Evolutionary conservation across 2,888 invertebrate genomes (phyloP).

Genomic region (Temnothorax ravouxi): DNA sequence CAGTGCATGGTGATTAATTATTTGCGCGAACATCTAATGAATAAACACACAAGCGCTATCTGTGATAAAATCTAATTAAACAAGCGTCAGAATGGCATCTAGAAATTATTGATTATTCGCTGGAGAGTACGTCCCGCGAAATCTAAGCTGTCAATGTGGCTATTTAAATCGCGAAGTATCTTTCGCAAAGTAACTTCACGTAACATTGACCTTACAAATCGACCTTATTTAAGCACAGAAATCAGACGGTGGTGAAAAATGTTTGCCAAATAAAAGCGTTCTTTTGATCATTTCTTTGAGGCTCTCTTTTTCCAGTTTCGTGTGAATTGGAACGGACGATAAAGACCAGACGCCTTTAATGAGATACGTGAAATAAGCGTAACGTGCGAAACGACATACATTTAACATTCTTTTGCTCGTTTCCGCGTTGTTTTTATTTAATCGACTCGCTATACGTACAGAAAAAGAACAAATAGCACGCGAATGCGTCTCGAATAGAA

Average conservation of each 20-base stretch:
- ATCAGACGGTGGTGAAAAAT: background rate
- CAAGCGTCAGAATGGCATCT: background rate
- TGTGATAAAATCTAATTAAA: background rate
- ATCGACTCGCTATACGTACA: constrained; percentile 4
- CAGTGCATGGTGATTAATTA: constrained; percentile 25
- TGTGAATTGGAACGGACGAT: background rate
- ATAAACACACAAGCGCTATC: constrained; percentile 7
- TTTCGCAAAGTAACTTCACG: constrained; percentile 11
- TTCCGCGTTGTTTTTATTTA: constrained; percentile 26
- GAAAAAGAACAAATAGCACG: background rate
- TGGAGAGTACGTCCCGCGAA: background rate
- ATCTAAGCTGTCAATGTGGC: background rate
- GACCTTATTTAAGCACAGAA: background rate
- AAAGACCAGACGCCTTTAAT: background rate
- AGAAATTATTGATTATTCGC: constrained; percentile 4
- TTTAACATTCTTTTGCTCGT: constrained; percentile 8
- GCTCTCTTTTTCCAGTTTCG: background rate
- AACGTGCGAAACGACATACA: background rate
- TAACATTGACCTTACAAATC: constrained; percentile 20
- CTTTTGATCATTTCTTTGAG: background rate
- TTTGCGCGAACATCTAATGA: background rate
- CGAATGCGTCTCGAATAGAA: constrained; percentile 26
- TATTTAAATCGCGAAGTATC: constrained; percentile 32
- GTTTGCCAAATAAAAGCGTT: background rate
- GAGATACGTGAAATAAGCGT: background rate